phyloP scores from a whole-genome alignment of 1,140 invertebrate genomes.

The Eriocheir sinensis region DNA sequence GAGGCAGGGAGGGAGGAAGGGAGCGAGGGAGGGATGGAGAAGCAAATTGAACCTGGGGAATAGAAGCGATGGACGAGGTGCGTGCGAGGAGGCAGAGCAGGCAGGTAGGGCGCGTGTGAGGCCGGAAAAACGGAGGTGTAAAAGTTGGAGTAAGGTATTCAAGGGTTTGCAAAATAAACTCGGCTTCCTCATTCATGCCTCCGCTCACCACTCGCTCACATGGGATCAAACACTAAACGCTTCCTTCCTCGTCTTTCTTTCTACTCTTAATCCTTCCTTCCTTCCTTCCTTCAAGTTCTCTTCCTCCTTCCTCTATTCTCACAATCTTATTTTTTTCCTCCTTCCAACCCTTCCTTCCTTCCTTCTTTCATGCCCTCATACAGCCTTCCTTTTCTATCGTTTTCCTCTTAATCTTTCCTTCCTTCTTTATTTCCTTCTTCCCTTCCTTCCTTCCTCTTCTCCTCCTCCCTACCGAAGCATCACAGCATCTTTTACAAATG shows the following conservation, averaged over 20 bases:
- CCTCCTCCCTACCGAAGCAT: background rate
- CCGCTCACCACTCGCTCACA: slow-evolving; percentile 10
- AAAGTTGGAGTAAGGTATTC: slow-evolving; percentile 15
- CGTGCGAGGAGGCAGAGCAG: background rate
- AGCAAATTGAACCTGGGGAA: background rate
- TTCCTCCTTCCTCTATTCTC: background rate
- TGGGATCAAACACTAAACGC: slow-evolving; percentile 2
- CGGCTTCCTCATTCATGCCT: background rate
- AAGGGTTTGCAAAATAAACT: background rate
- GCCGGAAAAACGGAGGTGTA: slow-evolving; percentile 13
- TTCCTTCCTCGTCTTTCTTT: background rate
- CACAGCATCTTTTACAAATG: background rate
- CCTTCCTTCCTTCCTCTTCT: background rate
- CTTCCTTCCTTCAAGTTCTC: background rate
- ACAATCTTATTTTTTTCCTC: no score
- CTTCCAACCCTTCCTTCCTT: background rate
- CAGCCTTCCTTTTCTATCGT: background rate
- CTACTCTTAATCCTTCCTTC: no score
- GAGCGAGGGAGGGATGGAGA: slow-evolving; percentile 2
- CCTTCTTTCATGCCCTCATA: background rate
- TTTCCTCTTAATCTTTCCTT: background rate
- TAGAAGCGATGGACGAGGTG: background rate
- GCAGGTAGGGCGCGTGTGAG: background rate
- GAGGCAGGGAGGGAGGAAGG: background rate
- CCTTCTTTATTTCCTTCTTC: background rate